Conservation (phyloP, 2,113 vertebrate species). For the Chlamydotis undulata region DNA sequence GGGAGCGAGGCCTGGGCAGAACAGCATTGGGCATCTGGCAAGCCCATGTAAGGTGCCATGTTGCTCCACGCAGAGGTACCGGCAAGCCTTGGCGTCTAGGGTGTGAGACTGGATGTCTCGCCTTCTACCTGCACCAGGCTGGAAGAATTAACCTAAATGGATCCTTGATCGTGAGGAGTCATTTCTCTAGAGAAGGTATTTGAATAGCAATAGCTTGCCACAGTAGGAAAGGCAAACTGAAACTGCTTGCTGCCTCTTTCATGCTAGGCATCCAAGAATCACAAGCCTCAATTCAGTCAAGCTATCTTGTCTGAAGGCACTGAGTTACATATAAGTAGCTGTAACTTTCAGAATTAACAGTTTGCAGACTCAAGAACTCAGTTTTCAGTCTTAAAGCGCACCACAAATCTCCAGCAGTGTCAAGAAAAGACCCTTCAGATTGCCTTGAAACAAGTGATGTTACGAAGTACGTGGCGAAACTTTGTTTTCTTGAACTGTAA, state of each 20-base stretch:
- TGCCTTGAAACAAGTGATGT: neutral
- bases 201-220: neutral
- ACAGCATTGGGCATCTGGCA: accelerated
- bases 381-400: neutral
- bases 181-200: neutral
- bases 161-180: neutral
- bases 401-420: neutral
- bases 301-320: neutral
- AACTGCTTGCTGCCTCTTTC: neutral
- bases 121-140: neutral
- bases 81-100: neutral
- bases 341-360: neutral
- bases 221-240: neutral
- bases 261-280: neutral
- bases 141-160: neutral
- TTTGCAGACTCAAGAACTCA: neutral
- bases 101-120: neutral
- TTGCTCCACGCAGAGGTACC: accelerated
- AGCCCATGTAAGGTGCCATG: neutral
- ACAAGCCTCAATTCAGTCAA: neutral
- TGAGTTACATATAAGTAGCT: neutral
- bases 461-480: neutral
- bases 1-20: neutral
- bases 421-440: neutral
- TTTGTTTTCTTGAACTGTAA: neutral